phyloP scores from a whole-genome alignment of 2,888 invertebrate species.

The Ophion ventricosus region DNA sequence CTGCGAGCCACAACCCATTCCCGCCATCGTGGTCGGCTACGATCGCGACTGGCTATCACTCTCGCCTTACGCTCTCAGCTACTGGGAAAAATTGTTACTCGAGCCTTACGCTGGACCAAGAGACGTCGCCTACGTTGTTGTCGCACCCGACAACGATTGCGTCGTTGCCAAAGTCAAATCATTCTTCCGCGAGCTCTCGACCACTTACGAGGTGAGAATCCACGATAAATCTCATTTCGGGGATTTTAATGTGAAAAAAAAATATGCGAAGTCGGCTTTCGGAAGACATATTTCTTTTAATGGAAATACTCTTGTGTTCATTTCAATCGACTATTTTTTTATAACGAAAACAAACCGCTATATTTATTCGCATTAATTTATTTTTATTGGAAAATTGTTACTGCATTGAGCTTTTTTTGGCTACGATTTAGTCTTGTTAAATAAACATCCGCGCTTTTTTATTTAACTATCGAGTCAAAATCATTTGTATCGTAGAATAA shows the following conservation, averaged over 20 bases:
- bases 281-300: too few species aligned
- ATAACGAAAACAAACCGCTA: too few species aligned
- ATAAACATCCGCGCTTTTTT: too few species aligned
- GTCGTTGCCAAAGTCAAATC: slow-evolving; percentile 90
- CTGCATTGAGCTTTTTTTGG: too few species aligned
- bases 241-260: neutral
- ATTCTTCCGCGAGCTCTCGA: slow-evolving; percentile 96
- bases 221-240: neutral
- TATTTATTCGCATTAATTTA: too few species aligned
- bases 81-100: slow-evolving; percentile 98
- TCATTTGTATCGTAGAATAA: too few species aligned
- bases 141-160: slow-evolving; percentile 96
- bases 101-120: slow-evolving; percentile 98
- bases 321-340: too few species aligned
- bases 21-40: slow-evolving; percentile 95
- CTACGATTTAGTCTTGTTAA: too few species aligned
- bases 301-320: too few species aligned
- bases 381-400: too few species aligned
- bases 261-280: too few species aligned
- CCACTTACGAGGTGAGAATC: slow-evolving; percentile 91
- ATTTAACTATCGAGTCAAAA: too few species aligned
- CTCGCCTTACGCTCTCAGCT: slow-evolving; percentile 96
- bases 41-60: slow-evolving; percentile 97
- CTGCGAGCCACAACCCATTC: slow-evolving; percentile 98
- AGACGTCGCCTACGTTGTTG: slow-evolving; percentile 97